Evolutionary conservation across 2,797 vertebrate species (phyloP), one percentile per base, ranked within the genome.

Genomic region (Emys orbicularis): DNA sequence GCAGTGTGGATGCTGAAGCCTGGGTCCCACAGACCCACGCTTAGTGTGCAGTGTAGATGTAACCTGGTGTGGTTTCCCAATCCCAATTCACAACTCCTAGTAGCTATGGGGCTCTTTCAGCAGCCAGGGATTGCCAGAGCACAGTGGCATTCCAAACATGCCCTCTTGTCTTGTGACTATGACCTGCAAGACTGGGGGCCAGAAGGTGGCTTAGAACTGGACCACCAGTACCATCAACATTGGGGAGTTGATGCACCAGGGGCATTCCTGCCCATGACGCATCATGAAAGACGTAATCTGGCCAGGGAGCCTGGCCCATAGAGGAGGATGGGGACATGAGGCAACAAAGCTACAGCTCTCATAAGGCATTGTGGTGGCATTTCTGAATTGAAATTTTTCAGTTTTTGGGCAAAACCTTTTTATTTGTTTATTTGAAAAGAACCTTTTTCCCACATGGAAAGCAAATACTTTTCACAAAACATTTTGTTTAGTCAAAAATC

Each of bases 31-130:
- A 72, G 68, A 23, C 37, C 34, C 18, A n/a, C 2, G 3, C 37
- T 41, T 23, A 12, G 11, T 72, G 37, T 41, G 37, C 68, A 23
- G n/a, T 72, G n/a, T 72, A 41, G 4, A 41, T 37, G n/a, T 41
- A 72, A 72, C 68, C 31, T 29, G 4, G 4, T 12, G 34, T 5
- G 21, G 34, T 93, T 86, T 87, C 15, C 72, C n/a, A 72, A 21
- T 25, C 10, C 68, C 83, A 76, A n/a, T 54, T 54, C 41, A 74
- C 11, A 34, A 9, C 57, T 54, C 18, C 72, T 6, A 2, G 79
- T 44, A 44, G 23, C 23, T 44, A 41, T 41, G 80, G 1, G 11
- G 27, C 0, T 18, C 8, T 9, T 5, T 2, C 1, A 0, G 21
- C 84, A 94, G 47, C 65, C 83, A 79, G 37, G 53, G 57, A 34